Evolutionary conservation across 2,113 vertebrate genomes (phyloP).

Genomic region (Sorex fumeus): DNA sequence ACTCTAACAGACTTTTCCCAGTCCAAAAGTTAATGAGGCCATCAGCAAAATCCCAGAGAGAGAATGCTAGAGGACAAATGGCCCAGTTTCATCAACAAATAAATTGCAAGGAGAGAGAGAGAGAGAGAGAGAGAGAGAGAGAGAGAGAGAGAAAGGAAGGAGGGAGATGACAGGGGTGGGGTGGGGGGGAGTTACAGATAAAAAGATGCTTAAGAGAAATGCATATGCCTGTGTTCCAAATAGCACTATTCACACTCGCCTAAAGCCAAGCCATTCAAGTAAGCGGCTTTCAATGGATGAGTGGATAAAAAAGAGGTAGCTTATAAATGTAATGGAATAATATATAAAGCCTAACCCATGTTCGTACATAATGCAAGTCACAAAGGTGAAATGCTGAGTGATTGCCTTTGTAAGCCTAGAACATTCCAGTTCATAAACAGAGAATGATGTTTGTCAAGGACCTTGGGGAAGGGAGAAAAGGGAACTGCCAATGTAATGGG

Average conservation of each 20-base stretch:
- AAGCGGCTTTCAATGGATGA: background rate
- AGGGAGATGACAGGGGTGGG: background rate
- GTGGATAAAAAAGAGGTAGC: background rate
- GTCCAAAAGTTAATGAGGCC: conserved; percentile 81
- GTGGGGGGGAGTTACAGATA: background rate
- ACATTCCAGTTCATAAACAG: background rate
- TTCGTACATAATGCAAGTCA: background rate
- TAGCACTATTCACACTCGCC: background rate
- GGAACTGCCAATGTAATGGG: background rate
- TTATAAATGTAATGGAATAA: background rate
- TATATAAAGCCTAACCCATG: conserved; percentile 3
- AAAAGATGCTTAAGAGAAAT: conserved; percentile 1
- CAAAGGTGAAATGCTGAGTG: background rate
- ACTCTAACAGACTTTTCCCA: conserved; percentile 67
- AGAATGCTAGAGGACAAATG: conserved; percentile 63
- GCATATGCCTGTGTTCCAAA: background rate
- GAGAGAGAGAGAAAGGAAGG: background rate
- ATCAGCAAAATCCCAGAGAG: conserved; percentile 71
- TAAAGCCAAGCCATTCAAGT: background rate
- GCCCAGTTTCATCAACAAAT: conserved; percentile 76
- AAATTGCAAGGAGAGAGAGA: conserved; percentile 53
- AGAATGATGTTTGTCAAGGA: background rate
- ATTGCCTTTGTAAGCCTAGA: background rate
- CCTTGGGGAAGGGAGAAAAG: background rate
- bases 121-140: background rate